Evolutionary conservation across 2,113 vertebrate genomes (phyloP), one percentile per base, ranked within the genome.

Genomic region (Oenanthe melanoleuca): DNA sequence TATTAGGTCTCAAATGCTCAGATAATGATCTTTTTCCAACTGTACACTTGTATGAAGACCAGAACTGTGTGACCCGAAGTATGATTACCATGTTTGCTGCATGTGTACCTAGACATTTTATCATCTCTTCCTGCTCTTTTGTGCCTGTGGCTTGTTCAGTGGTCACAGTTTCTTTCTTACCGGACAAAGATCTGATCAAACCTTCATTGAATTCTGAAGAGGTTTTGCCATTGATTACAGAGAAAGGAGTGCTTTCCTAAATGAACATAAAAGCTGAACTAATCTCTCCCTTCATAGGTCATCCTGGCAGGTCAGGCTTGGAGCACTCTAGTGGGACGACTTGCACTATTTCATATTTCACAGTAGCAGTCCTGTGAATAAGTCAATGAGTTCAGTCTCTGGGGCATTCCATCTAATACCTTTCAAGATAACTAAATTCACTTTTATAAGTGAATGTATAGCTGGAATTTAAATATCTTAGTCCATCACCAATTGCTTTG

Each of bases 341-440:
- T 70, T 66, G 22, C 8, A 49, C 14, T 18, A 2, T 86, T 95
- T 94, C 42, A 34, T 67, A 82, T 90, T 89, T 88, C 52, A 78
- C 38, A 64, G 38, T 34, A 79, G 45, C 33, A 81, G 23, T 77
- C 83, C 73, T 85, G 77, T 84, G 81, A 95, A 85, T 65, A 79
- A 93, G 63, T 74, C 56, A 94, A 86, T 91, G 52, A 74, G 55
- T 83, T 90, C 67, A 56, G 12, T 45, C 72, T 88, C 67, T 72
- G 12, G 29, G 34, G 33, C 19, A 86, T 80, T 90, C 55, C 77
- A 16, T 52, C 14, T 71, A 90, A 92, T 60, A 81, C 26, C 52
- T 88, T 86, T 92, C 34, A 84, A 71, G 77, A 84, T 78, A 93
- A 91, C 60, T 77, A 84, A 70, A 92, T 91, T 91, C 23, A 64